Evolutionary conservation across 2,888 invertebrate genomes (phyloP), one percentile per base, ranked within the genome.

Genomic region (Pecten maximus): DNA sequence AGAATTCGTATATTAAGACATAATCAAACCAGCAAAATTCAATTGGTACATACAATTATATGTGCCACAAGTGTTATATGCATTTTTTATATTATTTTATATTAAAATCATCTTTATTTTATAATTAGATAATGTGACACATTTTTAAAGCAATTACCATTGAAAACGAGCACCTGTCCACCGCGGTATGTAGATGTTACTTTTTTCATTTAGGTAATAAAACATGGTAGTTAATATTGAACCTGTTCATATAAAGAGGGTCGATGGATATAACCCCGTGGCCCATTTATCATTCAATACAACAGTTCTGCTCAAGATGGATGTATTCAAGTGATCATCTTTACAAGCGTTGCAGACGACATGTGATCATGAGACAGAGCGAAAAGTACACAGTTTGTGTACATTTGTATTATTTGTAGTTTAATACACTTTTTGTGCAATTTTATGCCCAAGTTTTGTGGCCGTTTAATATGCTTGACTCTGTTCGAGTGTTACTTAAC

Each of bases 261-360:
- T 74, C 35, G 23, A 23, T 28, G 23, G 28, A 74, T 2, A 10
- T 74, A 28, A 74, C 74, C 28, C 10, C 10, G 35, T 74, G 74
- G 28, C 23, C 74, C 74, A 74, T 74, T 74, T 74, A 74, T 74
- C 74, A 74, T 28, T 74, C 74, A 23, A 28, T 74, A 74, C 74
- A 74, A 74, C 74, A 28, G 35, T 28, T 28, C 23, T 12, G 2
- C 15, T 15, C 8, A 10, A 35, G 35, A 28, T 74, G 35, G 28
- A 74, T 74, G 74, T 35, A 60, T 6, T 60, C 60, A 23, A 23
- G n/a, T 19, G 23, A 60, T 23, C 23, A 35, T 74, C 74, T 74
- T 74, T 74, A 74, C 74, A 74, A 74, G 74, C 2, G 15, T 28
- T 28, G 35, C 28, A 74, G 74, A 74, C 74, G 28, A 35, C 74